Evolutionary conservation across 2,888 invertebrate genomes (phyloP).

Genomic region (Achlya flavicornis): DNA sequence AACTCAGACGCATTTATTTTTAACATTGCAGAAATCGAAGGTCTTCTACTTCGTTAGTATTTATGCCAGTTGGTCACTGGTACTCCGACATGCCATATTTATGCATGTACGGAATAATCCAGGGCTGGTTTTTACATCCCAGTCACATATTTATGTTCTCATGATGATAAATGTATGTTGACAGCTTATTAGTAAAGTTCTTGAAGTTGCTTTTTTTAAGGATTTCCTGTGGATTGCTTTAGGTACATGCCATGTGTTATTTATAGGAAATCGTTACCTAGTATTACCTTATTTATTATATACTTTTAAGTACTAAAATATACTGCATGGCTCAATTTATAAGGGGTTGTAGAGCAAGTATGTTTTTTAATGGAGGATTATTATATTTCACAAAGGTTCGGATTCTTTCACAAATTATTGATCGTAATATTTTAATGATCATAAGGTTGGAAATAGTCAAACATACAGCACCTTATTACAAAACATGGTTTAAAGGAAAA

Average conservation of each 20-base stretch:
- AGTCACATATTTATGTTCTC: conserved; percentile 5
- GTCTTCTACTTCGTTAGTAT: conserved; percentile 11
- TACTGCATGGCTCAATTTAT: no score
- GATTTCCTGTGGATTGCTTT: not conserved
- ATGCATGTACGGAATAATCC: not conserved
- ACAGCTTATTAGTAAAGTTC: not conserved
- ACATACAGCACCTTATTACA: no score
- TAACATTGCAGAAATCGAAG: conserved; percentile 1
- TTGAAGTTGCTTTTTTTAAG: not conserved
- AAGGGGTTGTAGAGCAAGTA: no score
- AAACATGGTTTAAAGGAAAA: no score
- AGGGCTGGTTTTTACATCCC: not conserved
- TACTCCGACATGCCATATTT: conserved; percentile 1
- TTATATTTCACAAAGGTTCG: no score
- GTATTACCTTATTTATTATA: no score
- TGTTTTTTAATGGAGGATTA: no score
- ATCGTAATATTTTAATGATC: no score
- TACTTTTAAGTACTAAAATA: no score
- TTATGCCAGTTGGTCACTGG: not conserved
- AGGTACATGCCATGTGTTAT: not conserved
- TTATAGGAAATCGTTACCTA: not conserved
- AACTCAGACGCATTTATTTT: not conserved
- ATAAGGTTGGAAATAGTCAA: no score
- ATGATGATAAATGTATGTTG: conserved; percentile 1
- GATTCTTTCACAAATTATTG: no score